Evolutionary conservation across 2,113 vertebrate genomes (phyloP).

Genomic region (Sapayoa aenigma): DNA sequence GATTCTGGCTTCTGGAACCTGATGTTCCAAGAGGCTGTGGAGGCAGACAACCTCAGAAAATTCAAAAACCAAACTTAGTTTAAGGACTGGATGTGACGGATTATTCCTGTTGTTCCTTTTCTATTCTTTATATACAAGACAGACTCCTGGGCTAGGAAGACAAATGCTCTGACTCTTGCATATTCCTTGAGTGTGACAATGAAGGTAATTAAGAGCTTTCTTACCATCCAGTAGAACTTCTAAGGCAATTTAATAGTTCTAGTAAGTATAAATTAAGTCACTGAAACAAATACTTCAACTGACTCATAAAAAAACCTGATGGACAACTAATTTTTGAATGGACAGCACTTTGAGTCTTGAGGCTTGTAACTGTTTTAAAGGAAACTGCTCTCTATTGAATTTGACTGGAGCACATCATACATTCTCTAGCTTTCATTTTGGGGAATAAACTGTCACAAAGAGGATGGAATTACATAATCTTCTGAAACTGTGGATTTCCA

Average conservation of each 20-base stretch:
- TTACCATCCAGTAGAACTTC: background rate
- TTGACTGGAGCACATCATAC: background rate
- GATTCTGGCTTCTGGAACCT: background rate
- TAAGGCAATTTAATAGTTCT: background rate
- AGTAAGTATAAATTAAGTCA: background rate
- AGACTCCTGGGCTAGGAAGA: background rate
- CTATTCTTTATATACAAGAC: background rate
- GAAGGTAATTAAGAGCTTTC: background rate
- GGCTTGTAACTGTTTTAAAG: background rate
- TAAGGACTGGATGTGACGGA: background rate
- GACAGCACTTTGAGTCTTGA: background rate
- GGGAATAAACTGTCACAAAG: background rate
- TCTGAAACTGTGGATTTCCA: background rate
- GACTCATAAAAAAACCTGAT: background rate
- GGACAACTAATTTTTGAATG: background rate
- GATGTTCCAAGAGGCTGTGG: background rate
- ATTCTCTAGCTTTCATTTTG: background rate
- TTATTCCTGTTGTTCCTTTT: background rate
- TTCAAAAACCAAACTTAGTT: background rate
- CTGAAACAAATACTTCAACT: background rate
- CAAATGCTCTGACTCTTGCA: background rate
- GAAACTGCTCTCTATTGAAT: background rate
- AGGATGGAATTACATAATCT: background rate
- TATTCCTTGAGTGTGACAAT: background rate
- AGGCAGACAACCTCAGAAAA: background rate